Base-by-base conservation (phyloP, 2,113 vertebrate species). In the Tor tambroides region DNA sequence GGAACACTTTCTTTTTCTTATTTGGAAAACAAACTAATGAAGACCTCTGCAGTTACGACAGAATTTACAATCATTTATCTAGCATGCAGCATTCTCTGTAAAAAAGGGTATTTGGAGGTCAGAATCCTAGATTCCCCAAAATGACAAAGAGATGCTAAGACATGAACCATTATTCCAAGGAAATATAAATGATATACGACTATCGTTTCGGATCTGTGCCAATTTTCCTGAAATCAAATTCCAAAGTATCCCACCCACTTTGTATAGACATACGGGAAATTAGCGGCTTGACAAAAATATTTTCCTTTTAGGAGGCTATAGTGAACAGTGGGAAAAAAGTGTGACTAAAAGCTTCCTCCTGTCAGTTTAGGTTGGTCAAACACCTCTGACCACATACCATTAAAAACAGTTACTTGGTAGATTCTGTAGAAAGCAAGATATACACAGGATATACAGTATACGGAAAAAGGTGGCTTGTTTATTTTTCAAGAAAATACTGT, bases 331-430 rank as follows among this genome's bases (percentile, higher is more conserved):
- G 41, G 41, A 10, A 8, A 69, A 38, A 69, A 63, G 61, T 83
- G 71, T 75, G 87, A 92, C 89, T 91, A 87, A 92, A 91, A 38
- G 46, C 79, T 89, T 87, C 84, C 82, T 88, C 88, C 79, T 83
- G 87, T 84, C 78, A 61, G 74, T 23, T 49, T 14, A 38, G 35
- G n/a, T 30, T 84, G 12, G 76, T 28, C 49, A 23, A 86, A 77
- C 71, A 65, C 46, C 41, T 49, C 41, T 49, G 61, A 82, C n/a
- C 41, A 11, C 61, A 82, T 46, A 21, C 41, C n/a, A 67, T 21
- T 11, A 49, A 46, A 11, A 46, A 49, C 35, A 26, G 46, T 23
- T 28, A 80, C 28, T 14, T 23, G 19, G 78, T 14, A 26, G 10
- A 14, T 41, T 63, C 38, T 67, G 28, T 67, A 67, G 61, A 82